Percentiles rank a stretch among this genome's conserved stretches.
Conservation (phyloP, 2,888 invertebrate species). For the Drosophila ochracea region DNA sequence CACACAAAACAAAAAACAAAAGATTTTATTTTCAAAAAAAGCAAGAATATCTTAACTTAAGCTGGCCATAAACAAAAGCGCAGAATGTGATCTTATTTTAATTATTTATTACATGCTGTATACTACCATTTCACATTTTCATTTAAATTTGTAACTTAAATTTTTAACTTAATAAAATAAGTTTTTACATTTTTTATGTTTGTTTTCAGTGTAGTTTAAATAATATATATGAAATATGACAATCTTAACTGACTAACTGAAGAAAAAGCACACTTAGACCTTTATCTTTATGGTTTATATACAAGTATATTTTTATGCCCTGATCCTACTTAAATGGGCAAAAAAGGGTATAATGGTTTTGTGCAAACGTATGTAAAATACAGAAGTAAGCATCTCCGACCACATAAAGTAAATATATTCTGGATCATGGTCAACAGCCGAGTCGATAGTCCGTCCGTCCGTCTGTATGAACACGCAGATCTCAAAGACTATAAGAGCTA, state of each 20-base stretch:
- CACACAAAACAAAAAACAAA: neutral
- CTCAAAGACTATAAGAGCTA: too few species aligned
- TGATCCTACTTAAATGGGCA: too few species aligned
- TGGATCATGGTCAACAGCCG: too few species aligned
- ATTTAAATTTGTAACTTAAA: neutral
- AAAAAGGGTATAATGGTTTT: too few species aligned
- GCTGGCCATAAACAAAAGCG: neutral
- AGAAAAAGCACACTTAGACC: too few species aligned
- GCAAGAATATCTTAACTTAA: neutral
- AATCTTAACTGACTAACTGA: neutral
- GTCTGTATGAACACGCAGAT: too few species aligned
- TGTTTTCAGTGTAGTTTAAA: neutral
- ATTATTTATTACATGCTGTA: neutral
- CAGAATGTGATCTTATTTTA: neutral
- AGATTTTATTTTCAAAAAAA: neutral
- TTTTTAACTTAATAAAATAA: neutral
- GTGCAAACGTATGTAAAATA: too few species aligned
- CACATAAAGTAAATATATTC: too few species aligned
- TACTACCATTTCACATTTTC: neutral
- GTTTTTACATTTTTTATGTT: neutral
- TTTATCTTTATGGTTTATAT: neutral
- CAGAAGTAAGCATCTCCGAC: too few species aligned
- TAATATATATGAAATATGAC: neutral
- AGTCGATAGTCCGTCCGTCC: too few species aligned
- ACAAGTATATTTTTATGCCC: neutral